A percentile compares a stretch with the other conserved stretches of the same genome.
Conservation (phyloP, 2,888 invertebrate genomes). For the Anoplius nigerrimus region DNA sequence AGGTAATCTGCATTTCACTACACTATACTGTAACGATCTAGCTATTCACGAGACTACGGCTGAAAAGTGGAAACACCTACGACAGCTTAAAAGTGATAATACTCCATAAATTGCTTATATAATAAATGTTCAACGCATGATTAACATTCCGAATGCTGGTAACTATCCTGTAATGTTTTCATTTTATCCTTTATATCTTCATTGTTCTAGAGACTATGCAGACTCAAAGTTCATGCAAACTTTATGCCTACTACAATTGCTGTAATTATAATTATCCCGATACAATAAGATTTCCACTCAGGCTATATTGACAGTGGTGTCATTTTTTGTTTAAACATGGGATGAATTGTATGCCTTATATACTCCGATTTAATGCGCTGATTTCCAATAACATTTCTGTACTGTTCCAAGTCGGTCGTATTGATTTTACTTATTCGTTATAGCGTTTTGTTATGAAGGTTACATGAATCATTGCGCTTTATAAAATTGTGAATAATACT, state of each 20-base stretch:
- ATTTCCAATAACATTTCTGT: conserved; percentile 7
- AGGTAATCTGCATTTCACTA: conserved; percentile 31
- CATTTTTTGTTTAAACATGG: conserved; percentile 16
- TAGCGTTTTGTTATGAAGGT: conserved; percentile 37
- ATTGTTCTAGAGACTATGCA: too few relatives aligned
- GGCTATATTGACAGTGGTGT: neutral
- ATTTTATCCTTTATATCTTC: conserved; percentile 21
- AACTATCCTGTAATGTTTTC: conserved; percentile 20
- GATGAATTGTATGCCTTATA: conserved; percentile 14
- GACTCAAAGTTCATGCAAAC: too few relatives aligned
- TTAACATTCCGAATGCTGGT: conserved; percentile 46
- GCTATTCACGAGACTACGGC: conserved; percentile 24
- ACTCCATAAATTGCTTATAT: conserved; percentile 38
- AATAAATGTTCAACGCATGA: conserved; percentile 36
- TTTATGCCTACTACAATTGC: neutral
- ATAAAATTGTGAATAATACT: conserved; percentile 43
- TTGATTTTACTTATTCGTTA: conserved; percentile 7
- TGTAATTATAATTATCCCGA: conserved; percentile 27
- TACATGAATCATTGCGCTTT: conserved; percentile 40
- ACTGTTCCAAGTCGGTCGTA: too few relatives aligned
- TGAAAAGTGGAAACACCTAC: conserved; percentile 29
- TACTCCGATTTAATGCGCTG: conserved; percentile 31
- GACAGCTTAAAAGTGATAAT: conserved; percentile 37
- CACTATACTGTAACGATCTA: conserved; percentile 29
- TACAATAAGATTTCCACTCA: conserved; percentile 8